Percentiles rank a stretch among this genome's conserved stretches.
Evolutionary conservation across 1,140 invertebrate species (phyloP).

Genomic region (Bombyx mandarina): DNA sequence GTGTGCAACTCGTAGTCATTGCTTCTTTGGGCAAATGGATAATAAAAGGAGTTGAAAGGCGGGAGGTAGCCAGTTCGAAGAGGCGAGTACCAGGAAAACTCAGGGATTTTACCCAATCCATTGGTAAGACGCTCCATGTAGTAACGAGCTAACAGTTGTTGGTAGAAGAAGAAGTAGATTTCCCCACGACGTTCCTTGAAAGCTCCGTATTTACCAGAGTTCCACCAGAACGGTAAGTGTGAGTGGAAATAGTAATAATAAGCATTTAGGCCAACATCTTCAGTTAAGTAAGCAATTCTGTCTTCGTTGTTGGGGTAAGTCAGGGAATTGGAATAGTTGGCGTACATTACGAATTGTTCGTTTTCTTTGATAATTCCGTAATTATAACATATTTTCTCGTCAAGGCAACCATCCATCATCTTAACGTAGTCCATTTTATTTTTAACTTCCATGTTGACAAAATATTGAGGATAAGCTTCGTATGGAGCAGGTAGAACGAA

Average conservation of each 20-base stretch:
- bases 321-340: conserved; percentile 71
- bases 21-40: conserved; percentile 43
- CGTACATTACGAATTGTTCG: conserved; percentile 50
- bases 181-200: conserved; percentile 73
- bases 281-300: conserved; percentile 79
- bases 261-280: conserved; percentile 79
- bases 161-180: conserved; percentile 73
- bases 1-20: conserved; percentile 37
- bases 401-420: conserved; percentile 62
- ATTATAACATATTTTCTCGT: conserved; percentile 30
- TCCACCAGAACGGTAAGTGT: conserved; percentile 77
- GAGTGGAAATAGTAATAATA: conserved; percentile 80
- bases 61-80: conserved; percentile 74
- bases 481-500: conserved; percentile 74
- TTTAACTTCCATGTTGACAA: conserved; percentile 72
- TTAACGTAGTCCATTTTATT: conserved; percentile 71
- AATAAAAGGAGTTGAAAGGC: conserved; percentile 30
- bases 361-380: conserved; percentile 63
- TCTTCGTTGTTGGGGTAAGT: conserved; percentile 71
- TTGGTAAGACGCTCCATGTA: conserved; percentile 78
- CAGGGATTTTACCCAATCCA: conserved; percentile 73
- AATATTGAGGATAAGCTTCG: conserved; percentile 76
- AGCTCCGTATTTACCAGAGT: conserved; percentile 55
- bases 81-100: conserved; percentile 71
- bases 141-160: conserved; percentile 77